Evolutionary conservation across 1,140 invertebrate species (phyloP).

Genomic region (Potamilus streckersoni): DNA sequence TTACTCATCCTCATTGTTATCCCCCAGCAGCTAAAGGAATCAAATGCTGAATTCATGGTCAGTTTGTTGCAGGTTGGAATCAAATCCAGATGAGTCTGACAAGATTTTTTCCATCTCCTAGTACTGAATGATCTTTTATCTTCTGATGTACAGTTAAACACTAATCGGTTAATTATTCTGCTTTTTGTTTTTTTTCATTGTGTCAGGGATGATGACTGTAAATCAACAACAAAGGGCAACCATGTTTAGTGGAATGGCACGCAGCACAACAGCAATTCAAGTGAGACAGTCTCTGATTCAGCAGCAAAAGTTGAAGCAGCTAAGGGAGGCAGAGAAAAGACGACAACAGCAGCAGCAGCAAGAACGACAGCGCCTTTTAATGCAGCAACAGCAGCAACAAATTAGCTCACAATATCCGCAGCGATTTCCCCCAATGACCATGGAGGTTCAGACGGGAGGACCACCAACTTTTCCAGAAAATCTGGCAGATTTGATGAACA

Average conservation of each 20-base stretch:
- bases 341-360: slow-evolving; percentile 43
- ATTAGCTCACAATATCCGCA: slow-evolving; percentile 22
- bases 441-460: background rate
- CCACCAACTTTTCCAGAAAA: slow-evolving; percentile 74
- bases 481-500: slow-evolving; percentile 82
- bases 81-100: no score
- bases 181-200: no score
- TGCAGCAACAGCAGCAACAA: slow-evolving; percentile 71
- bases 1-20: no score
- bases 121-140: no score
- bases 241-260: background rate
- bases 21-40: no score
- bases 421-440: background rate
- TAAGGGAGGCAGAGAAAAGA: slow-evolving; percentile 45
- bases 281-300: slow-evolving; percentile 53
- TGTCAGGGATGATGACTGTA: no score
- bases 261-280: slow-evolving; percentile 34
- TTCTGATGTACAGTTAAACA: no score
- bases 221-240: no score
- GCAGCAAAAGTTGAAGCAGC: slow-evolving; percentile 51
- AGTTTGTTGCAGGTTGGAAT: no score
- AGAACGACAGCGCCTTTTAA: slow-evolving; percentile 75
- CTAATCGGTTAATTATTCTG: no score
- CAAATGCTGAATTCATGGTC: no score
- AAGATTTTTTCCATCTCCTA: no score